Percentiles rank a stretch among this genome's conserved stretches.
These are phyloP conservation scores for Hofmannophila pseudospretella DNA, from an alignment of 2,888 invertebrate species.

Conservation along the genomic window DNA sequence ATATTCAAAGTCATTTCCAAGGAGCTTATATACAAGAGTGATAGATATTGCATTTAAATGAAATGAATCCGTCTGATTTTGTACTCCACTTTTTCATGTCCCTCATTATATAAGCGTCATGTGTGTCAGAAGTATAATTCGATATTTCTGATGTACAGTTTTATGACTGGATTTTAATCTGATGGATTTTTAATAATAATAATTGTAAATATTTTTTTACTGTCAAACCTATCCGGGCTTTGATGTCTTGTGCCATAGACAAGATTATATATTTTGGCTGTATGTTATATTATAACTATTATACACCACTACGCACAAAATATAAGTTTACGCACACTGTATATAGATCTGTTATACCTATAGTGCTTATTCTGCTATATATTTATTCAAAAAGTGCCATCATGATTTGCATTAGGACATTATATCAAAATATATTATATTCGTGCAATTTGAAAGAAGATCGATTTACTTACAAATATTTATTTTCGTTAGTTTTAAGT, in stretches of 20 bases:
- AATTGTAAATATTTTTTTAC: conserved; percentile 49
- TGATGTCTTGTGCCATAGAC: conserved; percentile 67
- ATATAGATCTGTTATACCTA: conserved; percentile 18
- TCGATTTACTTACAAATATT: conserved; percentile 58
- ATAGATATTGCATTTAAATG: conserved; percentile 52
- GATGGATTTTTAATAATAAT: too few species aligned
- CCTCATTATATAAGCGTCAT: conserved; percentile 6
- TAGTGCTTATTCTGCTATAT: conserved; percentile 55
- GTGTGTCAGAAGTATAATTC: too few species aligned
- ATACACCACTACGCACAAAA: conserved; percentile 17
- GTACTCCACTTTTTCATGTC: conserved; percentile 44
- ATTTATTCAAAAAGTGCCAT: conserved; percentile 66
- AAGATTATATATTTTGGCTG: conserved; percentile 32
- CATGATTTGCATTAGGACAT: conserved; percentile 19
- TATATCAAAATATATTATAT: conserved; percentile 18
- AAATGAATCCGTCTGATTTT: conserved; percentile 51
- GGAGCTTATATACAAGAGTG: conserved; percentile 50
- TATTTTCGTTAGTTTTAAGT: conserved; percentile 45
- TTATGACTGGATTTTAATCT: too few species aligned
- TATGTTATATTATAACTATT: conserved; percentile 10
- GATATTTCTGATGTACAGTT: too few species aligned
- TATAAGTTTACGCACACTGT: conserved; percentile 19
- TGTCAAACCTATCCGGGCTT: conserved; percentile 48
- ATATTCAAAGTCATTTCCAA: too few species aligned
- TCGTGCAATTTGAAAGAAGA: conserved; percentile 52